Evolutionary conservation across 1,140 invertebrate species (phyloP), one percentile per base, ranked within the genome.

Genomic region (Littorina saxatilis): DNA sequence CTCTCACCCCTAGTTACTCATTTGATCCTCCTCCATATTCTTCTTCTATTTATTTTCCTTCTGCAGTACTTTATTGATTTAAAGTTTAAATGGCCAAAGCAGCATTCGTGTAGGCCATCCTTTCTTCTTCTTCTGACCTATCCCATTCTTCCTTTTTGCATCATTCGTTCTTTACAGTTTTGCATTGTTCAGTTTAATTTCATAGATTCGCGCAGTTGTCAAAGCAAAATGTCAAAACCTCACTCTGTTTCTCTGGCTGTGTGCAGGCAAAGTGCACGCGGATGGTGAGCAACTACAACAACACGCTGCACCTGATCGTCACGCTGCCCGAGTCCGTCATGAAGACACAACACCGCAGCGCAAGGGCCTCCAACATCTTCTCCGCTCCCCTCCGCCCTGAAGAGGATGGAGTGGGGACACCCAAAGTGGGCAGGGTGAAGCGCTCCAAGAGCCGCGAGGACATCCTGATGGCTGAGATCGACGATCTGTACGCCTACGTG

Each of bases 401-500:
- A 82, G 93, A 58, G 32, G 72, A 79, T 15, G 93, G 94, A 83
- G 93, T 52, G 39, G 66, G 79, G 17, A 61, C 55, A 52, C 73
- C 55, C 4, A 11, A 23, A 35, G n/a, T 23, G 37, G 37, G n/a
- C 27, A 80, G 47, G 29, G 78, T 86, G n/a, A 85, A 86, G 80
- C 80, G 87, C 23, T 87, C 88, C 13, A 88, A 87, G 58, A 88
- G 85, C 23, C 86, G 87, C 78, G 91, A 92, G 82, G 96, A 98
- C 85, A 81, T 88, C 39, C 84, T 91, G 27, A 98, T 98, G 92
- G 97, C 98, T 87, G 97, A 99, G 92, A 98, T 98, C 85, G 97
- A 99, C 93, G 97, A 98, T 92, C 97, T 99, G 81, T 99, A 99
- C 91, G 97, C 98, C 90, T 99, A 98, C 90, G 97, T 99, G 0